Evolutionary conservation across 2,888 invertebrate species (phyloP), one percentile per base, ranked within the genome.

Genomic region (Hyppa rectilinea): DNA sequence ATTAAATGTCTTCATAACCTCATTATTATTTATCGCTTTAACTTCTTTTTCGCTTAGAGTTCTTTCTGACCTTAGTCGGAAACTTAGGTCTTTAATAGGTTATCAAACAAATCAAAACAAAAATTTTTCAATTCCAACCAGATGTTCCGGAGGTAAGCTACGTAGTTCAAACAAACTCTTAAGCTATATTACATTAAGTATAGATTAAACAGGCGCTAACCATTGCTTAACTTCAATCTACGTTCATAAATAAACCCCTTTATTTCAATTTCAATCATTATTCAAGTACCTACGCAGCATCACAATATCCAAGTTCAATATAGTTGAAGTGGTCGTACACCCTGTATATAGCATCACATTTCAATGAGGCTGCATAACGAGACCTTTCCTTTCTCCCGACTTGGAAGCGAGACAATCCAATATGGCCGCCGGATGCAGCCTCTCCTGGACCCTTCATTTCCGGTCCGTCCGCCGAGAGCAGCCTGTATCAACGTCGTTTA

Each of bases 401-500:
- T 78, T 67, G 50, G 69, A 71, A 65, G 67, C 73, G 76, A 80
- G 75, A 78, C 73, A 75, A 75, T 80, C 72, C 84, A 87, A 85
- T 80, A 87, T 86, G 87, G 87, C 84, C 55, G 78, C 62, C 88
- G 87, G 88, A 87, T 75, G 84, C 71, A 76, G 72, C 73, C 79
- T 74, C 86, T 78, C 85, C 83, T 81, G 86, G 81, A 72, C 85
- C 87, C 86, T 87, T 88, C 88, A 88, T 88, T 88, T 88, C 88
- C 88, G 86, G 81, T 71, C 66, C 58, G 70, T 63, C 74, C 70
- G 78, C 56, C 75, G 63, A 67, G 73, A 71, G 72, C 64, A 73
- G 17, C 72, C 71, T 70, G 70, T 73, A 71, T 49, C 61, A 53
- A 75, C 52, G 63, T 61, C 71, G 67, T 74, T 75, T n/a, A n/a